Conservation (phyloP, 2,113 vertebrate genomes). For the Hipposideros armiger region DNA sequence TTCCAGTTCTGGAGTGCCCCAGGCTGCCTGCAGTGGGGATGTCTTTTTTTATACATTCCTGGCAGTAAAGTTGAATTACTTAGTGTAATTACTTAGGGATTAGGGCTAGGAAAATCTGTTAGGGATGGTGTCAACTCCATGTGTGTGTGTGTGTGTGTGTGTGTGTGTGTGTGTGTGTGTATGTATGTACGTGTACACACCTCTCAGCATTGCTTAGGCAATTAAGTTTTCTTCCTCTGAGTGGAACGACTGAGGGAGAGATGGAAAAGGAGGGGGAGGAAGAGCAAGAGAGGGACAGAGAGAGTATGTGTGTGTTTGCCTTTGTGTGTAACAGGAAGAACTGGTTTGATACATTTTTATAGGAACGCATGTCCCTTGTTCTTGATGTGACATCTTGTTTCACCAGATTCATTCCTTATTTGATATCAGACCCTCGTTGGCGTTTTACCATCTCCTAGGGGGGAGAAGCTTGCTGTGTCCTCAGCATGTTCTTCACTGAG, state of each 20-base stretch:
- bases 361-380: conserved; percentile 19
- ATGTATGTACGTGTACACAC: not conserved
- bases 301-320: not conserved
- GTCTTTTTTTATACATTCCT: conserved; percentile 1
- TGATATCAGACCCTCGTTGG: conserved; percentile 24
- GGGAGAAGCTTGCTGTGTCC: not conserved
- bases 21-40: not conserved
- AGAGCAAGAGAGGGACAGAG: not conserved
- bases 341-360: conserved; percentile 50
- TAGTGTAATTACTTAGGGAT: conserved; percentile 10
- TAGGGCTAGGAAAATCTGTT: not conserved
- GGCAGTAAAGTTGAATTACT: conserved; percentile 48
- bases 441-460: not conserved
- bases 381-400: conserved; percentile 37
- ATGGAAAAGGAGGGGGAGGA: not conserved
- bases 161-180: no score
- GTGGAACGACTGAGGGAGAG: not conserved
- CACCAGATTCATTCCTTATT: conserved; percentile 10
- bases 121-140: not conserved
- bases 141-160: not conserved
- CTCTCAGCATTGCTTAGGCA: conserved; percentile 11
- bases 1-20: not conserved
- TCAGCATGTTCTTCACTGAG: not conserved
- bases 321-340: conserved; percentile 58
- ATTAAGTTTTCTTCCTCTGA: conserved; percentile 30